These are phyloP conservation scores for Mimas tiliae DNA, from an alignment of 2,888 invertebrate species.

Conservation along the genomic window DNA sequence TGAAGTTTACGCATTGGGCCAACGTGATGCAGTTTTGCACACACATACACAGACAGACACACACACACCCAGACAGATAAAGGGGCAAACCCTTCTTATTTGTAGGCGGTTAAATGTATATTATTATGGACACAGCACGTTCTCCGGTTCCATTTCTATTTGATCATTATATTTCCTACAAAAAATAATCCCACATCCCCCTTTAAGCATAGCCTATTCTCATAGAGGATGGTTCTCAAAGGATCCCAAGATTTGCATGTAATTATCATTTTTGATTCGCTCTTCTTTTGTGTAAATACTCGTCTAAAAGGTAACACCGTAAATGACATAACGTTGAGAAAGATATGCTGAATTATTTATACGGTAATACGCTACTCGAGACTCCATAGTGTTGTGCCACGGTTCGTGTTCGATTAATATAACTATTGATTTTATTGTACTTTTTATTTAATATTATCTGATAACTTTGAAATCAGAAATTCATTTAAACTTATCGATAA, in stretches of 20 bases:
- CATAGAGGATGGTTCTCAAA: conserved; percentile 57
- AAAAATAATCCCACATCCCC: conserved; percentile 2
- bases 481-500: no score
- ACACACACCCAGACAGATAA: no score
- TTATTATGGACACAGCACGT: neutral
- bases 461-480: no score
- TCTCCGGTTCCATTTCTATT: neutral
- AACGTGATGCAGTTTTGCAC: no score
- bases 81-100: no score
- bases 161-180: conserved; percentile 14
- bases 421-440: neutral
- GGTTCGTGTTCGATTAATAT: neutral
- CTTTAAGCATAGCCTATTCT: conserved; percentile 29
- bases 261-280: conserved; percentile 85
- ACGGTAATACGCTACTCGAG: conserved; percentile 69
- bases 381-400: conserved; percentile 47
- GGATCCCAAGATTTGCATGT: conserved; percentile 81
- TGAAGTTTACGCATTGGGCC: no score
- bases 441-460: neutral
- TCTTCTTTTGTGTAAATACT: conserved; percentile 84
- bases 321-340: conserved; percentile 82
- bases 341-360: conserved; percentile 84
- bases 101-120: no score
- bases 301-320: conserved; percentile 78
- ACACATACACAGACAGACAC: no score